These are phyloP conservation scores for Margarornis squamiger DNA, from an alignment of 2,797 vertebrate genomes.

Conservation along the genomic window DNA sequence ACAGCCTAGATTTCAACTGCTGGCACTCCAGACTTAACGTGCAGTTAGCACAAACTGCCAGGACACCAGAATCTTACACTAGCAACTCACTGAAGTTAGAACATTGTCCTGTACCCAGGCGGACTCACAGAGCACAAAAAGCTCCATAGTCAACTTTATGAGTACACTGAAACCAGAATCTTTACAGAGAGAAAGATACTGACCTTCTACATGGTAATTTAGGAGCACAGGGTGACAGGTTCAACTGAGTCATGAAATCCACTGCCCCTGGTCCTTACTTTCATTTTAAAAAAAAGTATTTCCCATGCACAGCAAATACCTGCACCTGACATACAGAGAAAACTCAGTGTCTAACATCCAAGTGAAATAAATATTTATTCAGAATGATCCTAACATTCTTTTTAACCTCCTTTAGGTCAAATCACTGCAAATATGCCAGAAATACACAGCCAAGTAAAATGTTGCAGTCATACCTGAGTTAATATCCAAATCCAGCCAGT, in stretches of 20 bases:
- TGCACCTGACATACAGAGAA: neutral
- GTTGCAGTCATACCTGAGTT: neutral
- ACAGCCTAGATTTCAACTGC: neutral
- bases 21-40: neutral
- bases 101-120: neutral
- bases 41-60: neutral
- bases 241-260: neutral
- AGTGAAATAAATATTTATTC: neutral
- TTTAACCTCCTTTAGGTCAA: constrained; percentile 6
- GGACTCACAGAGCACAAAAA: neutral
- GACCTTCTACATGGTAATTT: neutral
- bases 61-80: neutral
- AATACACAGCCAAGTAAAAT: neutral
- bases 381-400: neutral
- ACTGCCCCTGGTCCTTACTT: neutral
- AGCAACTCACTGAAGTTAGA: neutral
- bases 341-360: neutral
- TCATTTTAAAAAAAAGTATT: neutral
- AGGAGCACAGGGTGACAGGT: neutral
- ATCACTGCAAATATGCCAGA: neutral
- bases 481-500: neutral
- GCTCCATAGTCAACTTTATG: neutral
- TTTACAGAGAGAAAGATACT: neutral
- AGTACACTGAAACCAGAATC: neutral
- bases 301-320: neutral